These are phyloP conservation scores for Cynoglossus semilaevis DNA, from an alignment of 2,113 vertebrate species.

Conservation along the genomic window DNA sequence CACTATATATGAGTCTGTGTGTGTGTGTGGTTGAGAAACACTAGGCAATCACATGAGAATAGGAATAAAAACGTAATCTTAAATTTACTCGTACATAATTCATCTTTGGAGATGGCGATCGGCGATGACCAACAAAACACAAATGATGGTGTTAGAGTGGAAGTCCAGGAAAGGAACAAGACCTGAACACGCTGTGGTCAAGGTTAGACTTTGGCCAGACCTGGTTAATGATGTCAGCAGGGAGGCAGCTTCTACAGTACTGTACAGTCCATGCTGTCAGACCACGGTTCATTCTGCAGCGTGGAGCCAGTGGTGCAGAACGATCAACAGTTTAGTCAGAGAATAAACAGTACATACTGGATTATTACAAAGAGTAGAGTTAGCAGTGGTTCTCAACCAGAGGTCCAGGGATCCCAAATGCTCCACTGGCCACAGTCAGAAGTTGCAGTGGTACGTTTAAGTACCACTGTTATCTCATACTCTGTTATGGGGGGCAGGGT, in stretches of 20 bases:
- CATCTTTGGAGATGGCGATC: neutral
- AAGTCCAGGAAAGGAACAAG: slow-evolving; percentile 4
- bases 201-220: slow-evolving; percentile 18
- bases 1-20: slow-evolving; percentile 54
- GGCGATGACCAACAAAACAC: too few species aligned
- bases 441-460: too few species aligned
- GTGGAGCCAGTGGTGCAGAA: slow-evolving; percentile 8
- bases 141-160: neutral
- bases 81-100: too few species aligned
- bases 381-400: too few species aligned
- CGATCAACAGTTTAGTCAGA: slow-evolving; percentile 16
- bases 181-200: slow-evolving; percentile 28
- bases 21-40: slow-evolving; percentile 58
- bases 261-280: slow-evolving; percentile 25
- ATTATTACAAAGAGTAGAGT: too few species aligned
- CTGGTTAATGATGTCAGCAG: slow-evolving; percentile 33
- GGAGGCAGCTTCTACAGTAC: slow-evolving; percentile 19
- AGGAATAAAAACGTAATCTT: too few species aligned
- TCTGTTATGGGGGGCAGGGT: too few species aligned
- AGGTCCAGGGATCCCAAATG: too few species aligned
- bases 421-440: too few species aligned
- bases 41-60: slow-evolving; percentile 20
- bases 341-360: neutral
- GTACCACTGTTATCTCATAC: too few species aligned
- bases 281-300: slow-evolving; percentile 28